Conservation (phyloP, 2,888 invertebrate species). For the Eupeodes luniger region DNA sequence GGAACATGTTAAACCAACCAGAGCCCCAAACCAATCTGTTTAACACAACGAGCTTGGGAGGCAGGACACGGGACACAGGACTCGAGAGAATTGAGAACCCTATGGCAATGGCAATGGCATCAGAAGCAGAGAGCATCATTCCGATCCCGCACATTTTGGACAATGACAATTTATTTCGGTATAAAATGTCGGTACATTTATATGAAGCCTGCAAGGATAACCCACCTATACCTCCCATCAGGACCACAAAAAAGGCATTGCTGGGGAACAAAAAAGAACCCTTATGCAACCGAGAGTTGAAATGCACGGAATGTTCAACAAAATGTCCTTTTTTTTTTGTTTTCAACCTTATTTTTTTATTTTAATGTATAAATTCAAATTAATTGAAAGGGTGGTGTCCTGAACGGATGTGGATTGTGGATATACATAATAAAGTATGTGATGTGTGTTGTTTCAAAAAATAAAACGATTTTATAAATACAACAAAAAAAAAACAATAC, state of each 20-base stretch:
- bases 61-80: not conserved
- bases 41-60: constrained; percentile 14
- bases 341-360: not conserved
- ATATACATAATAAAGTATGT: not conserved
- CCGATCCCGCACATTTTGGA: constrained; percentile 63
- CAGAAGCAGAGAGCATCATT: constrained; percentile 15
- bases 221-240: not conserved
- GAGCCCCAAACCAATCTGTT: constrained; percentile 25
- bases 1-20: constrained; percentile 17
- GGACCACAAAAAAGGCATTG: constrained; percentile 25
- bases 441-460: constrained; percentile 36
- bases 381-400: constrained; percentile 65
- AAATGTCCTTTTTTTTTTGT: constrained; percentile 28
- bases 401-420: not conserved
- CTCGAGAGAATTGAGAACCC: constrained; percentile 41
- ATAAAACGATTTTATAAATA: constrained; percentile 34
- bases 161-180: constrained; percentile 73
- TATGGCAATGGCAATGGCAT: constrained; percentile 30
- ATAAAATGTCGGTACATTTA: not conserved
- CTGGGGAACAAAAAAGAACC: not conserved
- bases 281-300: constrained; percentile 33
- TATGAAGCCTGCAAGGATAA: constrained; percentile 25
- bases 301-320: constrained; percentile 63
- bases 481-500: constrained; percentile 1
- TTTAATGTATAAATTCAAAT: constrained; percentile 70